Base-by-base conservation (phyloP, 2,113 vertebrate species). In the Gambusia holbrooki region DNA sequence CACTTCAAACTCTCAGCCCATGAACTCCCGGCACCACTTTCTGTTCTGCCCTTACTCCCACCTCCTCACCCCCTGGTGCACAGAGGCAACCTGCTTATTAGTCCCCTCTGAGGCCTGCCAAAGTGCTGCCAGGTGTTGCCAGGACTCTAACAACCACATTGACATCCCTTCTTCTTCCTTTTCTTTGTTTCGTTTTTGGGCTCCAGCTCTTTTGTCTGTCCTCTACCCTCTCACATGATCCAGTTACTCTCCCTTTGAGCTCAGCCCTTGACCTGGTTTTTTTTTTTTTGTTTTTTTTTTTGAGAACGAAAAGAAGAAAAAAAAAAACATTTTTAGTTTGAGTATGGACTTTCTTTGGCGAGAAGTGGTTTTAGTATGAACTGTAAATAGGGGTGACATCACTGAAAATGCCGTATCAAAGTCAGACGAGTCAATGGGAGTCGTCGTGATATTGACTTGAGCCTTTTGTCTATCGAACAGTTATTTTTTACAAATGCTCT, bases 381-480 rank as follows among this genome's bases (percentile, higher is more conserved):
- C 69, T 90, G 89, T 93, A 90, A 89, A 93, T 92, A 88, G 82
- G 81, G 81, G 87, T 67, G 72, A 88, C 81, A 85, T 91, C 77
- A 71, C 76, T 72, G 73, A 80, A 83, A 88, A 82, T 30, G 68
- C 74, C 29, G 77, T 65, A 80, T 84, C 81, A 76, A 81, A 84
- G 83, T 80, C 90, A 85, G 81, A 89, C 61, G 69, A 82, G 82
- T 82, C 71, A 76, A 78, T 74, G 82, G 82, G 82, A 83, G 51
- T 79, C 78, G 19, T 83, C 73, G 79, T 80, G 76, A 78, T 82
- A 81, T 85, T 87, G 81, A 88, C 84, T 88, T 87, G 79, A 90
- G 81, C 85, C 82, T 87, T 85, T 78, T 82, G 79, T 76, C 80
- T 82, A 66, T 73, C 29, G 40, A 83, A 88, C 85, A 79, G 28